Evolutionary conservation across 2,113 vertebrate species (phyloP), one percentile per base, ranked within the genome.

Genomic region (Rousettus leschenaultii): DNA sequence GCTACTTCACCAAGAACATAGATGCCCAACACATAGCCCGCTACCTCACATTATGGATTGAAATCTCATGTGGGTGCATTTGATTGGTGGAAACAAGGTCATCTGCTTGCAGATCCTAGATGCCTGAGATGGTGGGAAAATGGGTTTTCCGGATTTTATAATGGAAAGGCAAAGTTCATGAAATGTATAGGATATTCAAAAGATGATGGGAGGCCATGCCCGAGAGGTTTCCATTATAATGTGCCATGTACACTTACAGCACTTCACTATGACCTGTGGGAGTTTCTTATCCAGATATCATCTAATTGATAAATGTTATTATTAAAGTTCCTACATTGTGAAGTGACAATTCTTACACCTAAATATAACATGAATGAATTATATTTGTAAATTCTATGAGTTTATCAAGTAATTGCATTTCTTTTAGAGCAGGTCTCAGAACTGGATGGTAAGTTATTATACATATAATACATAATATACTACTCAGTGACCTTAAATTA

Each of bases 361-460:
- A 90, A 89, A 45, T 71, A 61, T 85, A 48, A 84, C 18, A 35
- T 55, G 55, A 22, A 9, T 16, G 77, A 86, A 30, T 35, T 93
- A 14, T 82, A 75, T 83, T 91, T 89, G 57, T 79, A 45, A 95
- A 70, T 90, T 79, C 21, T 51, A 82, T 40, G 57, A 57, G 11
- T 90, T 94, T 90, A 65, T 57, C 68, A 87, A 6, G 21, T 70
- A 40, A 84, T 89, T 93, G 55, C 35, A 70, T 89, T 95, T 78
- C 11, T 89, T 95, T 85, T 63, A 92, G 33, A 93, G 51, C 0
- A 94, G 87, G 7, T 71, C 33, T 68, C 79, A 59, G 35, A 53
- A 16, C 30, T 68, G 71, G 30, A 68, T 95, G 26, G 53, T 71
- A 83, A 89, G 55, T 57, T 40, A 8, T 43, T 91, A 57, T 11